Evolutionary conservation across 2,797 vertebrate species (phyloP), one percentile per base, ranked within the genome.

Genomic region (Leucoraja ocellata): DNA sequence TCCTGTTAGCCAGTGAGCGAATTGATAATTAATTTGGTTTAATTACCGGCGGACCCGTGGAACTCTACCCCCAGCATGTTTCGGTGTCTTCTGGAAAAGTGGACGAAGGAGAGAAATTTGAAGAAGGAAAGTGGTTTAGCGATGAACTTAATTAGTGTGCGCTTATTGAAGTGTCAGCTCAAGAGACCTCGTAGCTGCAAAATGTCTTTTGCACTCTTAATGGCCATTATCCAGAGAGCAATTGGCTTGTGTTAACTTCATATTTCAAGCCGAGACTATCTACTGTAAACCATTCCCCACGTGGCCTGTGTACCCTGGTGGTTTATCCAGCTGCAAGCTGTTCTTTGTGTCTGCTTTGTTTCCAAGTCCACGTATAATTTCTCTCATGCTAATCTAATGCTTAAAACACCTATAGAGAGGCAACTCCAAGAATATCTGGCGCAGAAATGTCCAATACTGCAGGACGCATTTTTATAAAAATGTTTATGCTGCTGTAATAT

Each of bases 71-170:
- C 39, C 81, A 28, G 46, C 25, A 84, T 61, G 36, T 23, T 10
- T 39, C 21, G 32, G 1, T 39, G 39, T 32, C 88, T 91, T 73
- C 36, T 39, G 65, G 18, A 39, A 39, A 91, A 28, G 81, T 25
- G 6, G 32, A 32, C n/a, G 39, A 23, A 86, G 83, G 58, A 63
- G 58, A 28, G 83, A 86, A 63, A 63, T 63, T 63, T 68, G 68
- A 28, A 91, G 32, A 91, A 91, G 36, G 25, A 36, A 46, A 91
- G 25, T 36, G 46, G 54, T 21, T 73, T 91, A 5, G 16, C 96
- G 97, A 97, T 96, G 96, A 96, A 95, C 95, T 96, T 97, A 97
- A 97, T 97, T 97, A 97, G 96, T 95, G 95, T 94, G 95, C 94
- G 95, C 95, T 95, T 95, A 96, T 95, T 93, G 96, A 94, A 94